Percentiles rank a stretch among this genome's conserved stretches.
Evolutionary conservation across 2,888 invertebrate species (phyloP).

Genomic region (Lingula anatina): DNA sequence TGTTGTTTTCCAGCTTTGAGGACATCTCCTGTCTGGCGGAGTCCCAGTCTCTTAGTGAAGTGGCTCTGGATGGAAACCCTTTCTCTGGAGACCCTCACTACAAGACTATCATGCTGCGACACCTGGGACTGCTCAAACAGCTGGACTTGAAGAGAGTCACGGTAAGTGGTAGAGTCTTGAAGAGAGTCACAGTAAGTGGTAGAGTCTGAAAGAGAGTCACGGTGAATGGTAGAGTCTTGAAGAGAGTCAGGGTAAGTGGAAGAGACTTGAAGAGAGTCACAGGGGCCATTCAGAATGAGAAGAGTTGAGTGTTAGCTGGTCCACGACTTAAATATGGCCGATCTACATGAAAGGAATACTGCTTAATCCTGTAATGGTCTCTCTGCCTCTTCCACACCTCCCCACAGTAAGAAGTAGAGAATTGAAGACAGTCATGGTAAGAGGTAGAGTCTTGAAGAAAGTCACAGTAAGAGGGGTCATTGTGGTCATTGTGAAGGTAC

Average conservation of each 20-base stretch:
- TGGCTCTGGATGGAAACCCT: slow-evolving; percentile 64
- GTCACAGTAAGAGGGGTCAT: no score
- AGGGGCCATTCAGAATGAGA: no score
- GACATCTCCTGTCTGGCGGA: slow-evolving; percentile 79
- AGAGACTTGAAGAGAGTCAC: slow-evolving; percentile 50
- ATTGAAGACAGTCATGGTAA: no score
- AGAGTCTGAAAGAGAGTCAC: slow-evolving; percentile 50
- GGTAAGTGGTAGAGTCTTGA: slow-evolving; percentile 29
- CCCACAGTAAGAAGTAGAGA: no score
- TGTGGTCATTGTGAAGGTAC: no score
- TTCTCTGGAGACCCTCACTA: slow-evolving; percentile 68
- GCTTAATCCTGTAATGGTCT: no score
- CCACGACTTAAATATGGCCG: no score
- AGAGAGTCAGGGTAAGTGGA: no score
- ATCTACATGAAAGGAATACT: no score
- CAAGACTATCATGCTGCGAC: slow-evolving; percentile 55
- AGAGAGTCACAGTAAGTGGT: no score
- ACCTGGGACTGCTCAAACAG: slow-evolving; percentile 47
- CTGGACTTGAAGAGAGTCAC: slow-evolving; percentile 49
- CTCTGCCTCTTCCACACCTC: no score
- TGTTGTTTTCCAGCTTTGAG: slow-evolving; percentile 72
- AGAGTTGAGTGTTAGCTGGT: no score
- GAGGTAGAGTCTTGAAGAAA: slow-evolving; percentile 16
- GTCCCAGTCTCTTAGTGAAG: slow-evolving; percentile 71
- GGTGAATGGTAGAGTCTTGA: slow-evolving; percentile 29